Evolutionary conservation across 2,888 invertebrate genomes (phyloP).

Genomic region (Nemurella pictetii): DNA sequence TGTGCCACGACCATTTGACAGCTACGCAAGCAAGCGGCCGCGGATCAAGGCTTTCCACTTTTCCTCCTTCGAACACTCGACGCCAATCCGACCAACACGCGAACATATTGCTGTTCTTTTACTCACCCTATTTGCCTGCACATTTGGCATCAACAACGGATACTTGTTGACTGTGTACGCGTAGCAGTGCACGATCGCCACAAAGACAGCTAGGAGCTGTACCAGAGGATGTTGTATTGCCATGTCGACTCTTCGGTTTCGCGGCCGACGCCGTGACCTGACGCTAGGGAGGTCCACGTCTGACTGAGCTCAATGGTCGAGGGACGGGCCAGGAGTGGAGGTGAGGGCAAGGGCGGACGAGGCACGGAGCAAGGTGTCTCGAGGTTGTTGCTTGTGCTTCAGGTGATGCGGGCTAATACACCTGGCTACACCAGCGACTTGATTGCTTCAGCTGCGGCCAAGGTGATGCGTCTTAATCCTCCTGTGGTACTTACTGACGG

Average conservation of each 20-base stretch:
- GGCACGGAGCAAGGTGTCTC: not conserved
- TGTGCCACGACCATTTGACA: not conserved
- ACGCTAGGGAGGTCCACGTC: not conserved
- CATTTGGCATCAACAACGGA: slow-evolving; percentile 80
- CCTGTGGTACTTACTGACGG: too few species aligned
- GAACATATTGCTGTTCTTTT: not conserved
- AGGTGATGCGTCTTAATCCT: too few species aligned
- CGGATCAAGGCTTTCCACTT: not conserved
- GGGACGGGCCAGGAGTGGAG: not conserved
- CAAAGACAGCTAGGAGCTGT: not conserved
- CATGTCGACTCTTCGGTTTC: not conserved
- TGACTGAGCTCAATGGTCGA: not conserved
- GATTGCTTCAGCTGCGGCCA: too few species aligned
- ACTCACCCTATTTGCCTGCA: slow-evolving; percentile 76
- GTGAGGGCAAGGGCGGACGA: not conserved
- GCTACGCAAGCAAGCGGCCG: not conserved
- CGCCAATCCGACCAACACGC: not conserved
- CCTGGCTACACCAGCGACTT: too few species aligned
- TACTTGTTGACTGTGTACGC: slow-evolving; percentile 57
- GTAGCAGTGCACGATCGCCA: not conserved
- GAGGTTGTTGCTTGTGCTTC: not conserved
- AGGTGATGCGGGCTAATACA: not conserved
- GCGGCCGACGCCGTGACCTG: not conserved
- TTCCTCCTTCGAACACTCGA: not conserved
- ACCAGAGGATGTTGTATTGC: slow-evolving; percentile 10